Percentiles rank a stretch among this genome's conserved stretches.
Evolutionary conservation across 1,140 invertebrate genomes (phyloP).

Genomic region (Drosophila malerkotliana): DNA sequence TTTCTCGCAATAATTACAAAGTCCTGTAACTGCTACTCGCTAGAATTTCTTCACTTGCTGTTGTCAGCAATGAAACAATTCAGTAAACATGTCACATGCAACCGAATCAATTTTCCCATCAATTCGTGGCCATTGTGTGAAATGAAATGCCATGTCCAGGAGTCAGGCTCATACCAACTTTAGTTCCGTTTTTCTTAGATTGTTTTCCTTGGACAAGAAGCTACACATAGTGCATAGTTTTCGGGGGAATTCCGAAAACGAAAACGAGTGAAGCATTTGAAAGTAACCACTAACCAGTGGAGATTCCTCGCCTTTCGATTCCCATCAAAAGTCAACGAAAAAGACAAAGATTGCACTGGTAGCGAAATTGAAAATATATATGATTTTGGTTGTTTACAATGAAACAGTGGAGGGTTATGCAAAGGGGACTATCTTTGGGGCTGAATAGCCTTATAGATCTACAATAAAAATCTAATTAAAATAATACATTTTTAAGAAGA

Average conservation of each 20-base stretch:
- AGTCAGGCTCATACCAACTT: conserved; percentile 4
- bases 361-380: conserved; percentile 48
- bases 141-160: conserved; percentile 60
- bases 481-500: not conserved
- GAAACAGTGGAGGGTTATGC: not conserved
- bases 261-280: conserved; percentile 65
- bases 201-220: conserved; percentile 8
- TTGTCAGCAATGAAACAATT: conserved; percentile 65
- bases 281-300: conserved; percentile 55
- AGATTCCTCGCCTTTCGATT: conserved; percentile 27
- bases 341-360: conserved; percentile 43
- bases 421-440: not conserved
- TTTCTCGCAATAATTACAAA: conserved; percentile 62
- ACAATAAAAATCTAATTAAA: not conserved
- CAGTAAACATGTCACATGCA: conserved; percentile 79
- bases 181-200: conserved; percentile 2
- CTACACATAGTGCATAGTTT: conserved; percentile 2
- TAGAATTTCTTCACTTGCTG: not conserved
- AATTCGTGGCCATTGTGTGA: conserved; percentile 72
- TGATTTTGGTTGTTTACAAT: conserved; percentile 8
- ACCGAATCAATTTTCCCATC: conserved; percentile 79
- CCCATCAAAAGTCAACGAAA: conserved; percentile 61
- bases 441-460: not conserved
- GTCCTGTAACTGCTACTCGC: not conserved
- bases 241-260: conserved; percentile 30